These are phyloP conservation scores for Cyrtonyx montezumae DNA, from an alignment of 2,113 vertebrate species.

Conservation along the genomic window DNA sequence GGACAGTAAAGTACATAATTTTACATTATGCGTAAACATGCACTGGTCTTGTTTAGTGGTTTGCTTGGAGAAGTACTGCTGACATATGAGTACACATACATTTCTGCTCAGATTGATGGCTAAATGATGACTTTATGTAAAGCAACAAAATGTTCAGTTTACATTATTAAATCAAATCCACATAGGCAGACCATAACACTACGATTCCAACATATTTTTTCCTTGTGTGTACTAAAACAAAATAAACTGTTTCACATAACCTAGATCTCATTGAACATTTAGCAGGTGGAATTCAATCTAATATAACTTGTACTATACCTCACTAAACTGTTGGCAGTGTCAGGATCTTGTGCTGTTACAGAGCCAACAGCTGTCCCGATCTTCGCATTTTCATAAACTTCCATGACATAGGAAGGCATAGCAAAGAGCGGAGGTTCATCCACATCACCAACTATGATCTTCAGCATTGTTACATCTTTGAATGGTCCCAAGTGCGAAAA, in stretches of 20 bases:
- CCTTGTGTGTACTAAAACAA: neutral
- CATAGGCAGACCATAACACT: neutral
- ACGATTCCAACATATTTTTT: neutral
- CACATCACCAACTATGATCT: constrained; percentile 94
- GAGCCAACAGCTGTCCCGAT: constrained; percentile 87
- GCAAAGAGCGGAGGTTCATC: constrained; percentile 93
- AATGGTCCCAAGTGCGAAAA: constrained; percentile 95
- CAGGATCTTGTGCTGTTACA: constrained; percentile 94
- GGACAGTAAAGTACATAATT: neutral
- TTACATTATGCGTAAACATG: neutral
- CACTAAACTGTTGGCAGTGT: constrained; percentile 88
- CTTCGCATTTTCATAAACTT: constrained; percentile 92
- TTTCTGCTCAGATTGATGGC: neutral
- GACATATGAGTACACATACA: neutral
- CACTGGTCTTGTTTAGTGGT: neutral
- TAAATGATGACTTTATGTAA: neutral
- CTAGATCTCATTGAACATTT: neutral
- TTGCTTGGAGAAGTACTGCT: neutral
- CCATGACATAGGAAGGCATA: constrained; percentile 93
- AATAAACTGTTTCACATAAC: neutral
- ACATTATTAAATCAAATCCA: neutral
- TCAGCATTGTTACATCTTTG: constrained; percentile 91
- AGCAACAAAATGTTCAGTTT: neutral
- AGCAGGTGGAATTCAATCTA: neutral
- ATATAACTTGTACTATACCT: constrained; percentile 78